These are phyloP conservation scores for Standfussiana lucernea DNA, from an alignment of 2,888 invertebrate genomes.

Conservation along the genomic window DNA sequence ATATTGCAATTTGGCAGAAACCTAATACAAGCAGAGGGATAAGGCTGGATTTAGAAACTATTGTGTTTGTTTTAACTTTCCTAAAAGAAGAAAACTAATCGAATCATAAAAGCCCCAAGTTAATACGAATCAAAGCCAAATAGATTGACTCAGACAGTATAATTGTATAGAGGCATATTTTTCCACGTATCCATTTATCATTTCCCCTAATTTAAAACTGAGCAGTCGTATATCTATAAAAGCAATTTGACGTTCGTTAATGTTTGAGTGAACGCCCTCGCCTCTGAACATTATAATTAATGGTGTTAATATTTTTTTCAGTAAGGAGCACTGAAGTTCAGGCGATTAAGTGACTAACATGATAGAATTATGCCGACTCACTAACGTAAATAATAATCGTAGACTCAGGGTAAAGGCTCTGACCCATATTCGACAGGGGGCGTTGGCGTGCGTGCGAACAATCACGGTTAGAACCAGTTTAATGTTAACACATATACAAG, in stretches of 20 bases:
- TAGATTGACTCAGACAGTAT: slow-evolving; percentile 11
- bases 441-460: slow-evolving; percentile 82
- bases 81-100: slow-evolving; percentile 3
- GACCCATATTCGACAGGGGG: slow-evolving; percentile 76
- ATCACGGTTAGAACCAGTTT: slow-evolving; percentile 82
- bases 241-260: slow-evolving; percentile 57
- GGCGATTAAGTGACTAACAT: slow-evolving; percentile 72
- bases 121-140: slow-evolving; percentile 13
- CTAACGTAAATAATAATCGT: slow-evolving; percentile 78
- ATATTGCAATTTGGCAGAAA: slow-evolving; percentile 33
- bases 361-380: slow-evolving; percentile 77
- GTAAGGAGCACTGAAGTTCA: slow-evolving; percentile 68
- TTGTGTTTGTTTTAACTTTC: slow-evolving; percentile 12
- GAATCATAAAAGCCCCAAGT: slow-evolving; percentile 17
- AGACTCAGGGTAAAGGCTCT: slow-evolving; percentile 71
- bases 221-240: slow-evolving; percentile 59
- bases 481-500: slow-evolving; percentile 85
- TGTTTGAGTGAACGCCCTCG: slow-evolving; percentile 61
- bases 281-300: slow-evolving; percentile 64
- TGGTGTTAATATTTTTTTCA: slow-evolving; percentile 63
- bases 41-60: slow-evolving; percentile 16
- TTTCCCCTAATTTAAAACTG: slow-evolving; percentile 55
- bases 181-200: slow-evolving; percentile 39
- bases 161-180: slow-evolving; percentile 13
- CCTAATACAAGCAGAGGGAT: neutral